Percentiles rank a stretch among this genome's conserved stretches.
Conservation (phyloP, 2,797 vertebrate genomes). For the Acrossocheilus fasciatus region DNA sequence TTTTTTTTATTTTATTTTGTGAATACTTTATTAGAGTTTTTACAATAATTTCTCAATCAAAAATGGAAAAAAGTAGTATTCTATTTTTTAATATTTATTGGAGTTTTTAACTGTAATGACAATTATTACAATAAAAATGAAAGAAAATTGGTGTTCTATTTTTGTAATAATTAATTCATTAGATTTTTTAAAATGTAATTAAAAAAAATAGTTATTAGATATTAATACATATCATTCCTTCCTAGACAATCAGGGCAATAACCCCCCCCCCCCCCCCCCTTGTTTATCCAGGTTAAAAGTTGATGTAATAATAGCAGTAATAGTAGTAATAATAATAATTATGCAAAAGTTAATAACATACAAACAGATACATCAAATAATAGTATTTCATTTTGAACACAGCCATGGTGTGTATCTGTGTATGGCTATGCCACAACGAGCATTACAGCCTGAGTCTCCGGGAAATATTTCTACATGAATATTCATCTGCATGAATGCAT, state of each 20-base stretch:
- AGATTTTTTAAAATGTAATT: no score
- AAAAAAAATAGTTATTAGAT: background rate
- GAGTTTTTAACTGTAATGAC: background rate
- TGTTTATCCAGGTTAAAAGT: background rate
- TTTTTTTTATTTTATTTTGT: background rate
- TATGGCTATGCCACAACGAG: background rate
- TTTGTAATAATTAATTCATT: background rate
- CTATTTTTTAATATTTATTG: background rate
- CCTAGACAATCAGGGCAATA: background rate
- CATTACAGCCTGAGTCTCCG: background rate
- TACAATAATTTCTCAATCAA: background rate
- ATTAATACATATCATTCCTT: background rate
- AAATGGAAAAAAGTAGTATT: background rate
- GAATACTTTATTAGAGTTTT: background rate
- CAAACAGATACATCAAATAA: background rate
- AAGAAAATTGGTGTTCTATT: background rate
- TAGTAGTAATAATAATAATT: background rate
- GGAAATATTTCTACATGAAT: conserved; percentile 49
- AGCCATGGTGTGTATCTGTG: conserved; percentile 9
- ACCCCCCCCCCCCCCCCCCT: background rate
- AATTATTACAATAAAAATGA: no score
- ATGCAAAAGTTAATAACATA: background rate
- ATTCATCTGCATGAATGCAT: conserved; percentile 44
- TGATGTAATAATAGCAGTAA: background rate
- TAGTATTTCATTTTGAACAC: background rate